Evolutionary conservation across 1,140 invertebrate species (phyloP).

Genomic region (Drosophila pectinifera): DNA sequence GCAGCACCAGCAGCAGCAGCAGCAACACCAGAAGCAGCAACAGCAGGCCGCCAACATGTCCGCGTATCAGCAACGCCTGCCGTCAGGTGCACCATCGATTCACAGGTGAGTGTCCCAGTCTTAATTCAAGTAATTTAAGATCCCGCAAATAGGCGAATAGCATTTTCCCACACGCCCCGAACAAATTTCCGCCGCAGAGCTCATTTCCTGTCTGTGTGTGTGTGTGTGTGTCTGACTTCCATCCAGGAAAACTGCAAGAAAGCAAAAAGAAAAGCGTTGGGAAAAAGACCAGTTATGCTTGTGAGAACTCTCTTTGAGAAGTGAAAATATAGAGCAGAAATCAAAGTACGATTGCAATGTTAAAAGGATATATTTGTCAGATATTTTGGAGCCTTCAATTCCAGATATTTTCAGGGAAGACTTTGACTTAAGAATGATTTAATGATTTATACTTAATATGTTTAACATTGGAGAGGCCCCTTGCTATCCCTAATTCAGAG

Average conservation of each 20-base stretch:
- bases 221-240: slow-evolving; percentile 1
- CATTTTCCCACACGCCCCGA: slow-evolving; percentile 8
- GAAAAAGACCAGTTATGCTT: not conserved
- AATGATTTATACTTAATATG: no score
- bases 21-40: slow-evolving; percentile 64
- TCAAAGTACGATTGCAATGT: no score
- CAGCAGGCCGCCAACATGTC: slow-evolving; percentile 79
- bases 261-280: not conserved
- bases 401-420: no score
- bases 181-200: slow-evolving; percentile 59
- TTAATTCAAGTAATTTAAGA: slow-evolving; percentile 16
- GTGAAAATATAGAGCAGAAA: not conserved
- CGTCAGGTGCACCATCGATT: slow-evolving; percentile 80
- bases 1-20: slow-evolving; percentile 50
- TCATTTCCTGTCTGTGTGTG: slow-evolving; percentile 73
- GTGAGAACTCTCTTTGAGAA: not conserved
- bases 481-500: no score
- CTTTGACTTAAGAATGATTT: no score
- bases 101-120: slow-evolving; percentile 73
- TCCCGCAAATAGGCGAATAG: not conserved
- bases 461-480: no score
- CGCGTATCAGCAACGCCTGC: slow-evolving; percentile 82
- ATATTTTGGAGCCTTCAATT: no score
- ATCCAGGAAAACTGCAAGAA: slow-evolving; percentile 2
- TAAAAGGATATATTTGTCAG: no score